Base-by-base conservation (phyloP, 1,140 invertebrate genomes). In the Prorops nasuta region DNA sequence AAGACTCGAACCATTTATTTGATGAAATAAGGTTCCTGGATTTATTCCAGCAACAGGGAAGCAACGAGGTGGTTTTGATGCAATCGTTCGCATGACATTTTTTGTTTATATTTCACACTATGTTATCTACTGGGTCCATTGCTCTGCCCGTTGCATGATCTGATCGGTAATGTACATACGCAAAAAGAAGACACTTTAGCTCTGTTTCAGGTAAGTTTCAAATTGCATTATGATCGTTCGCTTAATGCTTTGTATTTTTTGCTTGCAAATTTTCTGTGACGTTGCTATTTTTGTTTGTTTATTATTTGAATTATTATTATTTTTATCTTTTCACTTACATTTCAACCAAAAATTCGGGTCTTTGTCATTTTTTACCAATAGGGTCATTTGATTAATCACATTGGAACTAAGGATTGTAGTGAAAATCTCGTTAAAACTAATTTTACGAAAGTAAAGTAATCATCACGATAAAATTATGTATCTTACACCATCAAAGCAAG, bases 41-140 rank as follows among this genome's bases (percentile, higher is more conserved):
- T 28, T n/a, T n/a, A n/a, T 44, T 55, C 32, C 57, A 45, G 31
- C 43, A 56, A 53, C 40, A 44, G 44, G 46, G 45, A 44, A 16
- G 35, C 43, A 18, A 20, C 19, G 42, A 44, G 44, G 17, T 44
- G 42, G 48, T 46, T 21, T 44, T 31, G 48, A 37, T 59, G 45
- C 34, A 54, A 54, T 56, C 54, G 51, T 56, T 55, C 54, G 66
- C 67, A 70, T 69, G 67, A 56, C n/a, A n/a, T 49, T 43, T 47
- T 63, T 55, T 66, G 57, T 44, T 59, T 62, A 58, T 69, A 74
- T 71, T 70, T 71, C 60, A n/a, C n/a, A 58, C 64, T 60, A 51
- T 54, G 54, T 66, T 68, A 56, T 60, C 48, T 50, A 56, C 51
- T 66, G 64, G 62, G 60, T 63, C 60, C 65, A 60, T 60, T 67